These are phyloP conservation scores for Anas flavirostris DNA, from an alignment of 2,797 vertebrate species.

Conservation along the genomic window DNA sequence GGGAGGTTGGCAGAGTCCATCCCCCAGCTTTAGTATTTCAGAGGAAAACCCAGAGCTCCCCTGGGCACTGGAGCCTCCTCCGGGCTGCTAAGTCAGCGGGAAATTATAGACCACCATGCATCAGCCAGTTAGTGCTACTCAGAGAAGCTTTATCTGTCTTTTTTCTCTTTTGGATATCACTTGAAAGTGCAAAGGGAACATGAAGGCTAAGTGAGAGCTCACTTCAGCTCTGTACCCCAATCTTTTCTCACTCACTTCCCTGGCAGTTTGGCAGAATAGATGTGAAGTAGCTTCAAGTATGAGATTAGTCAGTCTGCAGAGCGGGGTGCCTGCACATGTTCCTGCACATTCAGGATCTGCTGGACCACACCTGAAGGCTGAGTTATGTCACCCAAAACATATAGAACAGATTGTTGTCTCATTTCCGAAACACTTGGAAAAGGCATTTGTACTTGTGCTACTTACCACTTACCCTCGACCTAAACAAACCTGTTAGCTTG, in stretches of 20 bases:
- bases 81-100: neutral
- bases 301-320: neutral
- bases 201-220: neutral
- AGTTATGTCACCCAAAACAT: neutral
- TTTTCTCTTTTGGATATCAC: neutral
- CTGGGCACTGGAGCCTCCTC: neutral
- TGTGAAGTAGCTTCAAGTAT: neutral
- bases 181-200: neutral
- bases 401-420: neutral
- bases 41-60: neutral
- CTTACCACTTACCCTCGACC: neutral
- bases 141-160: neutral
- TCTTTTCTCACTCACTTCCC: neutral
- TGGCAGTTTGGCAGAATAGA: neutral
- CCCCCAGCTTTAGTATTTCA: neutral
- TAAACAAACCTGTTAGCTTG: neutral
- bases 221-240: neutral
- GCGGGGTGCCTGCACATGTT: neutral
- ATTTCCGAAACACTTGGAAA: neutral
- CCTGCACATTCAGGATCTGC: neutral
- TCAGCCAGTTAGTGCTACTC: neutral
- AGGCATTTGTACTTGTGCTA: neutral
- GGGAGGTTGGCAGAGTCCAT: neutral
- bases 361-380: neutral
- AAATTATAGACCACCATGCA: neutral